phyloP scores from a whole-genome alignment of 2,797 vertebrate genomes.

The Galagoides demidoff region DNA sequence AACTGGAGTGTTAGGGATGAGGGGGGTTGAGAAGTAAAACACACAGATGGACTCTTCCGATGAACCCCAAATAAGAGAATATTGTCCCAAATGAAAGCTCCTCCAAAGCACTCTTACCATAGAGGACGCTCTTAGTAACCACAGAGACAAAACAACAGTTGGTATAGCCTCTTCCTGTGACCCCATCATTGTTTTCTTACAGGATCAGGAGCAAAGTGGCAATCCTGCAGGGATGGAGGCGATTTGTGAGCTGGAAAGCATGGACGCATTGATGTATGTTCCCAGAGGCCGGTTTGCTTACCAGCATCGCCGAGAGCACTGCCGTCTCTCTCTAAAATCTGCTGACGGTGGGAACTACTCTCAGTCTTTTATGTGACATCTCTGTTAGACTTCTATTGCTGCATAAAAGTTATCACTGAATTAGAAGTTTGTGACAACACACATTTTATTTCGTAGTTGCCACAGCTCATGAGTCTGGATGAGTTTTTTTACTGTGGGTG shows the following conservation, averaged over 20 bases:
- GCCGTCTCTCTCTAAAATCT: background rate
- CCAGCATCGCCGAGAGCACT: background rate
- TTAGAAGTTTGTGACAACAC: background rate
- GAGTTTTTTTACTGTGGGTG: background rate
- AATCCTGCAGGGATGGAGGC: background rate
- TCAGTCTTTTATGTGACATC: background rate
- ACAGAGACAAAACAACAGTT: background rate
- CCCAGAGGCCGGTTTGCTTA: background rate
- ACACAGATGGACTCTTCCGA: background rate
- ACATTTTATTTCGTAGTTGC: background rate
- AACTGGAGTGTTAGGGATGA: background rate
- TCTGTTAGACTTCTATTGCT: conserved; percentile 10
- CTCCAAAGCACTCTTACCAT: background rate
- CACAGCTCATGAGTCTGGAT: background rate
- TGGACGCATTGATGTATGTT: background rate
- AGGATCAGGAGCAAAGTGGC: background rate
- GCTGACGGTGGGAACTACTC: background rate
- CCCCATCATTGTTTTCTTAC: background rate
- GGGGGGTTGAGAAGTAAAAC: background rate
- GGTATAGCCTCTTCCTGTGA: background rate
- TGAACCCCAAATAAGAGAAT: background rate
- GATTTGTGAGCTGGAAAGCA: background rate
- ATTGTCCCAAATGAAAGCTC: background rate
- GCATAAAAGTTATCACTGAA: background rate
- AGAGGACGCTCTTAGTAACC: background rate